phyloP scores from a whole-genome alignment of 2,113 vertebrate species.

The Spermophilus dauricus region DNA sequence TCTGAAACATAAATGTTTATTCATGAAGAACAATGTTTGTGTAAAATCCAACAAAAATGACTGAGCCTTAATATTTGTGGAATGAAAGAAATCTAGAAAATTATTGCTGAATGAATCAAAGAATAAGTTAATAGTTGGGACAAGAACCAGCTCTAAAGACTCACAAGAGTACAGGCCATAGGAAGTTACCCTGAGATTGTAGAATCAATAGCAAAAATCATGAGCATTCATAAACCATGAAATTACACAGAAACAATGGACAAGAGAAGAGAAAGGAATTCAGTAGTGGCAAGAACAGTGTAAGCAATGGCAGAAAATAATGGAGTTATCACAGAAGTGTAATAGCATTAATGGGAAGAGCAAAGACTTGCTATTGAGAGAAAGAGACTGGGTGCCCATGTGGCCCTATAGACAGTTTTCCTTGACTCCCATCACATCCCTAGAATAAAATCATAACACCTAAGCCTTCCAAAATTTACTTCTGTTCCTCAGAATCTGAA shows the following conservation, averaged over 20 bases:
- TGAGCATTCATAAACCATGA: not conserved
- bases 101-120: not conserved
- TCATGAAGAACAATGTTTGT: not conserved
- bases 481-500: not conserved
- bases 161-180: not conserved
- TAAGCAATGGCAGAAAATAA: not conserved
- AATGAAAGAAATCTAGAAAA: not conserved
- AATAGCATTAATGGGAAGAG: not conserved
- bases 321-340: not conserved
- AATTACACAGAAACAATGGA: not conserved
- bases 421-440: not conserved
- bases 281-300: not conserved
- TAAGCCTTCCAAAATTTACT: not conserved
- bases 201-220: not conserved
- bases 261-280: not conserved
- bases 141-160: not conserved
- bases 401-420: not conserved
- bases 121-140: not conserved
- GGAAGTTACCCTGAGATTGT: not conserved
- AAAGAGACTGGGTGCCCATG: not conserved
- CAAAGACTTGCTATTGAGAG: no score
- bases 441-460: not conserved
- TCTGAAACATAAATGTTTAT: not conserved
- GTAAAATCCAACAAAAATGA: not conserved
- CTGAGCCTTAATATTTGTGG: not conserved